A percentile compares a stretch with the other conserved stretches of the same genome.
Evolutionary conservation across 2,888 invertebrate genomes (phyloP).

Genomic region (Caenorhabditis sp.): DNA sequence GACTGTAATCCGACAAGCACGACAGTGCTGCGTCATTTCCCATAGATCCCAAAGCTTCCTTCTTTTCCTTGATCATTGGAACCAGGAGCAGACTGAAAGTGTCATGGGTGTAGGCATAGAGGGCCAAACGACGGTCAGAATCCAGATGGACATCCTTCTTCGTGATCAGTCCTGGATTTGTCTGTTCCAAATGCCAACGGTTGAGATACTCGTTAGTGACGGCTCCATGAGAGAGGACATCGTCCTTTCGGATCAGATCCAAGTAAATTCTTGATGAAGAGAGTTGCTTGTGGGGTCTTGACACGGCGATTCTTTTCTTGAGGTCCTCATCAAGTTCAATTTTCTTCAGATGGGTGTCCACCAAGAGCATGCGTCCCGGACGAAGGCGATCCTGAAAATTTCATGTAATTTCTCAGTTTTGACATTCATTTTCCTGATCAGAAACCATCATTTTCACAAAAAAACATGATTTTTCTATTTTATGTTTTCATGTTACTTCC

Average conservation of each 20-base stretch:
- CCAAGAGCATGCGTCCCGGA: slow-evolving; percentile 97
- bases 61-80: slow-evolving; percentile 97
- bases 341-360: slow-evolving; percentile 92
- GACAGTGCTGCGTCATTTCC: slow-evolving; percentile 98
- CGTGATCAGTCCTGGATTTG: slow-evolving; percentile 63
- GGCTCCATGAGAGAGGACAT: slow-evolving; percentile 82
- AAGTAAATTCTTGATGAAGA: slow-evolving; percentile 80
- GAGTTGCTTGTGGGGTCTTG: slow-evolving; percentile 91
- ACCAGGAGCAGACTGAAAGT: slow-evolving; percentile 94
- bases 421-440: slow-evolving; percentile 12
- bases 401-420: slow-evolving; percentile 68
- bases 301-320: slow-evolving; percentile 91
- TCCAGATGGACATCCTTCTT: slow-evolving; percentile 80
- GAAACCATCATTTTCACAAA: background rate
- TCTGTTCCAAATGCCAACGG: slow-evolving; percentile 74
- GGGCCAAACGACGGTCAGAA: slow-evolving; percentile 91
- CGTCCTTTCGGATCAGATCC: slow-evolving; percentile 82
- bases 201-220: slow-evolving; percentile 82
- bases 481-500: background rate
- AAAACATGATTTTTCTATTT: too few species aligned
- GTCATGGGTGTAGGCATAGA: slow-evolving; percentile 96
- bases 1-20: slow-evolving; percentile 95
- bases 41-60: slow-evolving; percentile 99
- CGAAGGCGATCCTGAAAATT: slow-evolving; percentile 92
- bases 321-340: slow-evolving; percentile 96